phyloP scores from a whole-genome alignment of 2,113 vertebrate species.

The Hydrochoerus hydrochaeris region DNA sequence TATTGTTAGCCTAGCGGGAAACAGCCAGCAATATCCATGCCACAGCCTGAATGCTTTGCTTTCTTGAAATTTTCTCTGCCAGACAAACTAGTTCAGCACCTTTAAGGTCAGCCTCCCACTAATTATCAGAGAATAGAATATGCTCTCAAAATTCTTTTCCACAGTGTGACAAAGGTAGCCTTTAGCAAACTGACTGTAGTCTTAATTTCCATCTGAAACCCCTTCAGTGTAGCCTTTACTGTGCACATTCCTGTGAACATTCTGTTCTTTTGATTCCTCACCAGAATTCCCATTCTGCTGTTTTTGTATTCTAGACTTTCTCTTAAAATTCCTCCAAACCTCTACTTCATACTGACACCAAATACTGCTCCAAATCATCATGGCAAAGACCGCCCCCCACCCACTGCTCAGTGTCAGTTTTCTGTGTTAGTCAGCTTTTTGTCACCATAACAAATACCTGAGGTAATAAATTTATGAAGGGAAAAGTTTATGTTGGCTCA shows the following conservation, averaged over 20 bases:
- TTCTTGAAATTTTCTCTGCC: neutral
- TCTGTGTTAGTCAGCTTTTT: too few species aligned
- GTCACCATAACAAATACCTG: too few species aligned
- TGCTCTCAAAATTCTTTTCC: neutral
- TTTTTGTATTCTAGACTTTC: neutral
- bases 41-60: neutral
- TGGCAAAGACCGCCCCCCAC: neutral
- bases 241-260: too few species aligned
- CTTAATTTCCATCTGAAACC: neutral
- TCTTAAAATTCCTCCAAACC: neutral
- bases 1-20: neutral
- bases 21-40: neutral
- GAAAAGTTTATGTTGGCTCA: too few species aligned
- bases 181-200: neutral
- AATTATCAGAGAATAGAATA: neutral
- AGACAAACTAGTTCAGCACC: neutral
- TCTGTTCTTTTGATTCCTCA: neutral
- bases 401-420: too few species aligned
- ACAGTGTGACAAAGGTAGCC: neutral
- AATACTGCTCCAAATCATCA: neutral
- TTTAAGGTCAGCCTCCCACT: neutral
- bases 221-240: neutral
- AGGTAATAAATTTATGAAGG: too few species aligned
- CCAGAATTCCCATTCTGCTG: neutral
- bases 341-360: neutral